Percentiles rank a stretch among this genome's conserved stretches.
These are phyloP conservation scores for Diarsia mendica DNA, from an alignment of 2,888 invertebrate species.

Conservation along the genomic window DNA sequence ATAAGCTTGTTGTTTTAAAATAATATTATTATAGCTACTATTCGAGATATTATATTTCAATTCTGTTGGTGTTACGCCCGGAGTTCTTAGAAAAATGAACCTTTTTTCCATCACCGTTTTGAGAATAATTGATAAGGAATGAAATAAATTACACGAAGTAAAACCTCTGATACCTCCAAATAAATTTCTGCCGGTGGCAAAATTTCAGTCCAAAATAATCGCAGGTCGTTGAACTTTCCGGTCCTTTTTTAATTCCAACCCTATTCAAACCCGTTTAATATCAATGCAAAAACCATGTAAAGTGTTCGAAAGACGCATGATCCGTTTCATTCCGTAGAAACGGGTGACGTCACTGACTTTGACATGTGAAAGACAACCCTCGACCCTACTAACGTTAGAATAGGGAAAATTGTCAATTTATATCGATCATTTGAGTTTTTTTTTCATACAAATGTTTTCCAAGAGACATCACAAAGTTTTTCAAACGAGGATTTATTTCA, in stretches of 20 bases:
- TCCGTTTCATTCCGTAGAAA: conserved; percentile 61
- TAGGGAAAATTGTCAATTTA: conserved; percentile 74
- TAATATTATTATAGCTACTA: too few species aligned
- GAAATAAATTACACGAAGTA: not conserved
- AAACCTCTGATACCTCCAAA: not conserved
- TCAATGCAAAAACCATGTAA: conserved; percentile 56
- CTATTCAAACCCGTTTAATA: conserved; percentile 50
- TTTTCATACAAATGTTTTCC: conserved; percentile 37
- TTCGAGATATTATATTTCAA: not conserved
- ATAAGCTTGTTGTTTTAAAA: not conserved
- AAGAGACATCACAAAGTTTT: conserved; percentile 23
- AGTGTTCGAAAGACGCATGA: conserved; percentile 50
- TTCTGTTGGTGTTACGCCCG: not conserved
- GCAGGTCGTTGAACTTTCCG: conserved; percentile 5
- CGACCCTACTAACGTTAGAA: conserved; percentile 65
- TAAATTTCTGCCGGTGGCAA: not conserved
- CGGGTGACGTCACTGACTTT: conserved; percentile 49
- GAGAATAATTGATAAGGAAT: not conserved
- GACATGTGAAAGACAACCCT: conserved; percentile 62
- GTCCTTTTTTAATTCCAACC: conserved; percentile 35
- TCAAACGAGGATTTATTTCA: conserved; percentile 20
- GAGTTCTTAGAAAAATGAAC: not conserved
- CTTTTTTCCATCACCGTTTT: not conserved
- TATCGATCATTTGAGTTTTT: conserved; percentile 61
- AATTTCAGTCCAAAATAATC: not conserved